Conservation (phyloP, 2,888 invertebrate species). For the Mesorhabditis belari region DNA sequence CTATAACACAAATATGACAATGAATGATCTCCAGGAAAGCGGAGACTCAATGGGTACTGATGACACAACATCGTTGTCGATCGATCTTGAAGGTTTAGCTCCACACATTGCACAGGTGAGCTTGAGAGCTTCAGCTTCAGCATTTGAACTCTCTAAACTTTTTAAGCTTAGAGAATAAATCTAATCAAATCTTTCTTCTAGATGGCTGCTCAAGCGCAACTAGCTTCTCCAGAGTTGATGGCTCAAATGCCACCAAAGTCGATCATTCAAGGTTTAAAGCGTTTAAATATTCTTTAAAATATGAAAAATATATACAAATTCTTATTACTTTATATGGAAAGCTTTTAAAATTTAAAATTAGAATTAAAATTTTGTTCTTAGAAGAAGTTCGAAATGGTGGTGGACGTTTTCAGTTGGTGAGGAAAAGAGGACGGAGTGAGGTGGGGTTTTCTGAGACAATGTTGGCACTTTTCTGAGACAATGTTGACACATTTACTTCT, state of each 20-base stretch:
- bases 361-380: too few relatives aligned
- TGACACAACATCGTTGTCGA: neutral
- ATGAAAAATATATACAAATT: too few relatives aligned
- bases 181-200: neutral
- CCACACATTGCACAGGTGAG: neutral
- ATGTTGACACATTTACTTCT: too few relatives aligned
- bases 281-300: too few relatives aligned
- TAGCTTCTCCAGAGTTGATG: constrained; percentile 8
- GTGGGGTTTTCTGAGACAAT: neutral
- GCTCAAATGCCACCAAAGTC: constrained; percentile 29
- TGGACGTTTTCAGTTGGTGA: constrained; percentile 38
- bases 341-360: too few relatives aligned
- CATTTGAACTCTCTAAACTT: neutral
- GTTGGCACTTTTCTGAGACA: too few relatives aligned
- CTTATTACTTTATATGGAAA: too few relatives aligned
- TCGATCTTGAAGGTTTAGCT: neutral
- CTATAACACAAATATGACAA: too few relatives aligned
- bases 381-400: constrained; percentile 24
- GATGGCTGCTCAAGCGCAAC: neutral
- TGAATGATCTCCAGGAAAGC: neutral
- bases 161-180: neutral
- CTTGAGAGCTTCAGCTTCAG: neutral
- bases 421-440: constrained; percentile 37
- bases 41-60: neutral
- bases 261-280: constrained; percentile 17